Percentiles rank a stretch among this genome's conserved stretches.
Conservation (phyloP, 2,888 invertebrate species). For the Phengaris arion region DNA sequence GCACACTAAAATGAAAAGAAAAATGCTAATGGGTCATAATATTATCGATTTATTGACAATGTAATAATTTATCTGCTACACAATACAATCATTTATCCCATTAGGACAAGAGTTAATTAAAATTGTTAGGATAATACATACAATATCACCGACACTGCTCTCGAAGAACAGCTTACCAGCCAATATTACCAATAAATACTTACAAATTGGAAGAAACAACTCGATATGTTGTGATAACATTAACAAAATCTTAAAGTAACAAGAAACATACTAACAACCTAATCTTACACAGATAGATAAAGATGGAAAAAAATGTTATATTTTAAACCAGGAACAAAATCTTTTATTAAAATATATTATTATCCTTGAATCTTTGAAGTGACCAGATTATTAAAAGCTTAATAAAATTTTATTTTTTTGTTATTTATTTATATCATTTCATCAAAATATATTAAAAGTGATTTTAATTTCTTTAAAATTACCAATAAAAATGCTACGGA, state of each 20-base stretch:
- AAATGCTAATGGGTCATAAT: background rate
- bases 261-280: conserved; percentile 28
- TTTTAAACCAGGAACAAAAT: background rate
- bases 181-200: conserved; percentile 40
- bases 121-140: conserved; percentile 72
- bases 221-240: conserved; percentile 50
- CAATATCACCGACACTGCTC: conserved; percentile 72
- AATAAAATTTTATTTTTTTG: background rate
- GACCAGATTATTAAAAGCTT: background rate
- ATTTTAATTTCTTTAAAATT: background rate
- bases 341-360: background rate
- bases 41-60: background rate
- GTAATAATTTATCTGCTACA: conserved; percentile 26
- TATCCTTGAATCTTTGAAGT: background rate
- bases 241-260: conserved; percentile 50
- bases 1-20: background rate
- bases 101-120: conserved; percentile 49
- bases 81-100: conserved; percentile 40
- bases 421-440: too few species aligned
- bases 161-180: conserved; percentile 51
- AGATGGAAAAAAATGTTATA: background rate
- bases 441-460: too few species aligned
- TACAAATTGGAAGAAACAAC: conserved; percentile 65
- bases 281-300: background rate
- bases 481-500: background rate